A percentile compares a stretch with the other conserved stretches of the same genome.
phyloP scores from a whole-genome alignment of 2,888 invertebrate genomes.

The Dexiosoma caninum region DNA sequence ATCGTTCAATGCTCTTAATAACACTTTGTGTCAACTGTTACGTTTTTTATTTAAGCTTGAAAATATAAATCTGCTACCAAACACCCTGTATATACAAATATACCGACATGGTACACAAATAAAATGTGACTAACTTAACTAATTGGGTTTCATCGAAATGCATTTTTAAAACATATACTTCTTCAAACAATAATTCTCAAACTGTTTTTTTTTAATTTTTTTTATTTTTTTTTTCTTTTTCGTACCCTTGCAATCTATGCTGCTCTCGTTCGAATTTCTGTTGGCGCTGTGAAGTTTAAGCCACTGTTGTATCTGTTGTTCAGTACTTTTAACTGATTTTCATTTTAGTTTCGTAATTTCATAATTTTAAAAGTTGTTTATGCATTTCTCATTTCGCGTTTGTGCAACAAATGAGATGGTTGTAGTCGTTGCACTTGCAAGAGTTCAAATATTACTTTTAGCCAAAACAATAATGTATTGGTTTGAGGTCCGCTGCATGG shows the following conservation, averaged over 20 bases:
- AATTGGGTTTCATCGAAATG: not conserved
- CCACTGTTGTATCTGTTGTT: slow-evolving; percentile 41
- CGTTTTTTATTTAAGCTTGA: no score
- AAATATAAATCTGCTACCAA: no score
- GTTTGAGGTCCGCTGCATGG: slow-evolving; percentile 50
- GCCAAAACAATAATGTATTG: slow-evolving; percentile 46
- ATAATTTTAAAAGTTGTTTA: slow-evolving; percentile 59
- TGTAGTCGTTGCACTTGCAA: slow-evolving; percentile 24
- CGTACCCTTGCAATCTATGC: not conserved
- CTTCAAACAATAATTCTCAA: no score
- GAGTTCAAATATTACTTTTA: slow-evolving; percentile 50
- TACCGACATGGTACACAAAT: no score
- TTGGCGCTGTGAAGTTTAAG: slow-evolving; percentile 20
- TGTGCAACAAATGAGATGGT: slow-evolving; percentile 40
- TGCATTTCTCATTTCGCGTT: slow-evolving; percentile 43
- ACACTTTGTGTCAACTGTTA: no score
- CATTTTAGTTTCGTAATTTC: slow-evolving; percentile 57
- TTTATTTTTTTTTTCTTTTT: no score
- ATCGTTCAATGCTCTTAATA: no score
- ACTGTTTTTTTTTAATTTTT: not conserved
- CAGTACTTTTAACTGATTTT: slow-evolving; percentile 40
- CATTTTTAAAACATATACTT: no score
- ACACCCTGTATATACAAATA: no score
- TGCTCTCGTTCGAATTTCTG: not conserved
- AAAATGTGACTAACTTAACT: not conserved